These are phyloP conservation scores for Rhineura floridana DNA, from an alignment of 2,113 vertebrate species.

Conservation along the genomic window DNA sequence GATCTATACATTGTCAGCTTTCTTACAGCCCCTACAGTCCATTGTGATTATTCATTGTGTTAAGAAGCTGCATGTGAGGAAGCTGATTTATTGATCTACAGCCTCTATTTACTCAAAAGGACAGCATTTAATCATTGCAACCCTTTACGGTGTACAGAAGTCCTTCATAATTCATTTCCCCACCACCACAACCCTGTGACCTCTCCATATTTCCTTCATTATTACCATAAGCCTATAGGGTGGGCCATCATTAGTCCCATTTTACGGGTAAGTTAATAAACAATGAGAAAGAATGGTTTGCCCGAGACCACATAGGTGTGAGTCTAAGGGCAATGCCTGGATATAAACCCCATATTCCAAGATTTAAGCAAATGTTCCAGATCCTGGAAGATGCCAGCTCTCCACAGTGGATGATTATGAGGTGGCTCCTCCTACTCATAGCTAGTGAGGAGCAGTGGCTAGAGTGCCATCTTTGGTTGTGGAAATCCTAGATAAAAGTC, in stretches of 20 bases:
- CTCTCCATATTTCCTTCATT: not conserved
- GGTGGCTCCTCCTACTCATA: not conserved
- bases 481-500: not conserved
- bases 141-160: not conserved
- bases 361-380: not conserved
- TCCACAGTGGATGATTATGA: not conserved
- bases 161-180: not conserved
- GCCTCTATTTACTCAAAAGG: not conserved
- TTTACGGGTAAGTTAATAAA: not conserved
- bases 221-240: not conserved
- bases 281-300: not conserved
- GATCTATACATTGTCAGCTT: not conserved
- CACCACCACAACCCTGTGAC: too few relatives aligned
- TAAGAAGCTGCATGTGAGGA: not conserved
- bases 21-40: not conserved
- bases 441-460: not conserved
- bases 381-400: not conserved
- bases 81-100: not conserved
- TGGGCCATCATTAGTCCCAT: not conserved
- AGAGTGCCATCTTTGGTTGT: not conserved
- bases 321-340: not conserved
- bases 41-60: rapidly evolving
- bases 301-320: not conserved
- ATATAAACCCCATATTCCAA: not conserved
- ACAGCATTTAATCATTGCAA: not conserved